These are phyloP conservation scores for Cinclus mexicanus DNA, from an alignment of 2,113 vertebrate genomes.

Conservation along the genomic window DNA sequence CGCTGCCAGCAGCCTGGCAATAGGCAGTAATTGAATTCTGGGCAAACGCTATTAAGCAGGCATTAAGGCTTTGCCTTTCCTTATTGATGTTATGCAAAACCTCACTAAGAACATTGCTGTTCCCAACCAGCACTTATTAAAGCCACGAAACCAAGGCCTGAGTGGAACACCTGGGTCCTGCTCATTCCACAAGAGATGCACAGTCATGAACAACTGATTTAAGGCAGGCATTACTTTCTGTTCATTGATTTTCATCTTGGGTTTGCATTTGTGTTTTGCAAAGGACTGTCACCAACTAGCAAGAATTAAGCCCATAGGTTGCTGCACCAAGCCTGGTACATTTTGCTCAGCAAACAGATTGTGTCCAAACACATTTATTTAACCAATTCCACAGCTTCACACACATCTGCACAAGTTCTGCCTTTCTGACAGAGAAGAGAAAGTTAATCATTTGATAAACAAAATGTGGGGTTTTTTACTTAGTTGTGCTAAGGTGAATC, in stretches of 20 bases:
- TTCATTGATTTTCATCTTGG: background rate
- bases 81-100: background rate
- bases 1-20: conserved; percentile 37
- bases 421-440: background rate
- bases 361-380: background rate
- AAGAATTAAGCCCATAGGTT: background rate
- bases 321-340: background rate
- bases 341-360: background rate
- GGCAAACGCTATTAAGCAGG: conserved; percentile 6
- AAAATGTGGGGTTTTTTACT: background rate
- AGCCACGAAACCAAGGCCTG: background rate
- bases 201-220: background rate
- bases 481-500: background rate
- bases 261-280: background rate
- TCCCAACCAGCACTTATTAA: background rate
- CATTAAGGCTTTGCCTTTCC: conserved; percentile 23
- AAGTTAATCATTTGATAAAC: background rate
- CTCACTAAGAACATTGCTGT: background rate
- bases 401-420: background rate
- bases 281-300: background rate
- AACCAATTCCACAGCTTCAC: background rate
- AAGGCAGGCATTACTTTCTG: background rate
- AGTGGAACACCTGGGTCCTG: background rate
- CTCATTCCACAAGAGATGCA: background rate
- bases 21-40: conserved; percentile 32